phyloP scores from a whole-genome alignment of 2,113 vertebrate genomes.

The Saguinus midas region DNA sequence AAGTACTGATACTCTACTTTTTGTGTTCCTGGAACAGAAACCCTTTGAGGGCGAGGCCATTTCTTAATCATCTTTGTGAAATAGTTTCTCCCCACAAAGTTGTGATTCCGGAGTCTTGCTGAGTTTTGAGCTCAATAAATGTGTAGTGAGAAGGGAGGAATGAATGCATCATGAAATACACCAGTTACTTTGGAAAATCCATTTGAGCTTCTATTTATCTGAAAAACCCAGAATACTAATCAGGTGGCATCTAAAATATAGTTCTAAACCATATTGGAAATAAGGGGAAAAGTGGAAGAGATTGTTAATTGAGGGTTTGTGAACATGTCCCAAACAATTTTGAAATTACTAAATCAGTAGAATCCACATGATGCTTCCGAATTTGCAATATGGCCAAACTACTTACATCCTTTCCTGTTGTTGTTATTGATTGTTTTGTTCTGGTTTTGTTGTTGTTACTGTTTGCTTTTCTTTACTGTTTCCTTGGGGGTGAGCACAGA shows the following conservation, averaged over 20 bases:
- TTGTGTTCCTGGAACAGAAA: background rate
- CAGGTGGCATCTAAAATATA: background rate
- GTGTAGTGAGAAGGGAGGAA: background rate
- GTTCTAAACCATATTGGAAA: background rate
- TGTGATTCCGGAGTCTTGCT: background rate
- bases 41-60: background rate
- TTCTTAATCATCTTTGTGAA: background rate
- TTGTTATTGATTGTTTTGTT: background rate
- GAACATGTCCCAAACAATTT: background rate
- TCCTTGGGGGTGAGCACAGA: background rate
- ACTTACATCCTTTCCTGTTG: background rate
- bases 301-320: background rate
- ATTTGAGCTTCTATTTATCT: background rate
- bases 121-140: background rate
- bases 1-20: background rate
- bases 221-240: background rate
- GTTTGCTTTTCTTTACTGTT: background rate
- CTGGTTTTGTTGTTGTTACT: background rate
- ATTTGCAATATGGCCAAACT: background rate
- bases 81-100: background rate
- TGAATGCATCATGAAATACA: background rate
- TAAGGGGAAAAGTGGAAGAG: background rate
- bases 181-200: background rate
- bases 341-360: background rate
- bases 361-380: background rate